A percentile compares a stretch with the other conserved stretches of the same genome.
phyloP scores from a whole-genome alignment of 2,888 invertebrate genomes.

The Agonopterix subpropinquella region DNA sequence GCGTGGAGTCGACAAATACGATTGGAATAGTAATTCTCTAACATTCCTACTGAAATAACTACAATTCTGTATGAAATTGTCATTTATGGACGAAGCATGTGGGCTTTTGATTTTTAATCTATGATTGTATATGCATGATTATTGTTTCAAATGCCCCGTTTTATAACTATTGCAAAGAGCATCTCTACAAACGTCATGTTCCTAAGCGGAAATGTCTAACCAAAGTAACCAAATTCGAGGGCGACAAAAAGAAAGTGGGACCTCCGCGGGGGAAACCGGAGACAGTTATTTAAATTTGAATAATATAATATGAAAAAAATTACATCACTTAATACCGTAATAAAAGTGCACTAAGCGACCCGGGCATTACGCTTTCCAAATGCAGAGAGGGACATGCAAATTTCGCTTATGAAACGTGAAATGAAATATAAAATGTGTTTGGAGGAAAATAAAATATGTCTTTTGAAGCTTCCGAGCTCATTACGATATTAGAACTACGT shows the following conservation, averaged over 20 bases:
- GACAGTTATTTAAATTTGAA: constrained; percentile 78
- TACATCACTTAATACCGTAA: constrained; percentile 77
- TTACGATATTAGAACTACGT: constrained; percentile 70
- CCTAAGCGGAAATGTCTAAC: constrained; percentile 54
- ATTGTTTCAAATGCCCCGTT: too few species aligned
- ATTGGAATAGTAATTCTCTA: neutral
- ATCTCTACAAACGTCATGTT: constrained; percentile 33
- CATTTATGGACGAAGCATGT: neutral
- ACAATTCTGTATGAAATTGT: neutral
- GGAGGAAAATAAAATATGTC: constrained; percentile 70
- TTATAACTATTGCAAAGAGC: constrained; percentile 1
- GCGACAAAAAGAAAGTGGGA: constrained; percentile 67
- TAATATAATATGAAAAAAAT: constrained; percentile 78
- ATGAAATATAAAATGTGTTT: constrained; percentile 73
- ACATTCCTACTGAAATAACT: neutral
- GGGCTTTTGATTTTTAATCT: too few species aligned
- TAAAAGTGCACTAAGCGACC: constrained; percentile 77
- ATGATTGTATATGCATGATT: too few species aligned
- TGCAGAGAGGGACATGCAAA: constrained; percentile 68
- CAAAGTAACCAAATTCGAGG: constrained; percentile 67
- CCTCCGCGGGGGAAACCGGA: constrained; percentile 68
- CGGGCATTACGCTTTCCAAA: constrained; percentile 70
- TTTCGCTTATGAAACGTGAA: constrained; percentile 72
- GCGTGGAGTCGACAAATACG: constrained; percentile 27
- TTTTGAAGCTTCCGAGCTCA: constrained; percentile 59